Evolutionary conservation across 2,888 invertebrate species (phyloP).

Genomic region (Euzophera pinguis): DNA sequence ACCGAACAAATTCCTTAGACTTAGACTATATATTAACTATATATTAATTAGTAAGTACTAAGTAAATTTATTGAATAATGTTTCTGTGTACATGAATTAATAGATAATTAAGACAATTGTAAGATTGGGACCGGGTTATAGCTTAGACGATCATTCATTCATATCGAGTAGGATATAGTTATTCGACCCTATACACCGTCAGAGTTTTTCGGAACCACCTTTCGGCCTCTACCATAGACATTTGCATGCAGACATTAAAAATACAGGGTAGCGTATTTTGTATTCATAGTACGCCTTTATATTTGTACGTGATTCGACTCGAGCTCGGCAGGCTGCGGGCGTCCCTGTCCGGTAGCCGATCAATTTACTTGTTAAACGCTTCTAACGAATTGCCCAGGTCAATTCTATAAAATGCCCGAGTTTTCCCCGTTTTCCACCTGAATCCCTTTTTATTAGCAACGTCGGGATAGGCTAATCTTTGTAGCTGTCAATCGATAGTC

Average conservation of each 20-base stretch:
- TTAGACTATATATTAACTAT: too few species aligned
- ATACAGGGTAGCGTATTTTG: not conserved
- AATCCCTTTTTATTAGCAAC: conserved; percentile 2
- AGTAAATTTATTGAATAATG: too few species aligned
- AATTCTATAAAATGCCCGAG: conserved; percentile 2
- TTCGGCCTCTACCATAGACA: not conserved
- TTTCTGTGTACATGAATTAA: too few species aligned
- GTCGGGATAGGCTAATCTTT: not conserved
- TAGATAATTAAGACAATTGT: too few species aligned
- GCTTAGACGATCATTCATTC: too few species aligned
- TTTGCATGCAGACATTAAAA: not conserved
- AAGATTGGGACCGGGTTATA: too few species aligned
- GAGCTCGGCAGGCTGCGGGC: not conserved
- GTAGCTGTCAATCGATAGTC: not conserved
- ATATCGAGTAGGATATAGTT: too few species aligned
- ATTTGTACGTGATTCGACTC: conserved; percentile 3
- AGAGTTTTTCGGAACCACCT: too few species aligned
- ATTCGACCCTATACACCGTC: too few species aligned
- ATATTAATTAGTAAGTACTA: too few species aligned
- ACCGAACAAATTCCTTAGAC: too few species aligned
- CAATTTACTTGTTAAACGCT: conserved; percentile 11
- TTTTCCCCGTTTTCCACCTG: conserved; percentile 3
- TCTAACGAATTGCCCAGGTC: conserved; percentile 3
- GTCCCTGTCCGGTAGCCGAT: not conserved
- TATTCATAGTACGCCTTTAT: not conserved